These are phyloP conservation scores for Hyles vespertilio DNA, from an alignment of 1,140 invertebrate species.

Conservation along the genomic window DNA sequence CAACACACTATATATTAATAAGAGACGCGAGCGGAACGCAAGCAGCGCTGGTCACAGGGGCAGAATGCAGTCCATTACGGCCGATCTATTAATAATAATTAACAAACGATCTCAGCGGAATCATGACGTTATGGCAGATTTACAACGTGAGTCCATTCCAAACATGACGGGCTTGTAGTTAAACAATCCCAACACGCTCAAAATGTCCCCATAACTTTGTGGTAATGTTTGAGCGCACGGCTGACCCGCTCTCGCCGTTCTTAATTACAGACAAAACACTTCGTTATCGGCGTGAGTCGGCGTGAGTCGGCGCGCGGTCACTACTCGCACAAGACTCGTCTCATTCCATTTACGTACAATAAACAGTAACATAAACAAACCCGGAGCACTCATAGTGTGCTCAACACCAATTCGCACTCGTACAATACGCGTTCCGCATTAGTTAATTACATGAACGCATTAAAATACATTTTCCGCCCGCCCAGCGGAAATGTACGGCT, in stretches of 20 bases:
- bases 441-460: too few species aligned
- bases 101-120: conserved; percentile 28
- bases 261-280: conserved; percentile 69
- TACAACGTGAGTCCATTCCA: conserved; percentile 31
- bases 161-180: conserved; percentile 42
- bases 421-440: conserved; percentile 9
- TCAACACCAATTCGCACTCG: conserved; percentile 39
- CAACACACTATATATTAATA: conserved; percentile 10
- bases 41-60: background rate
- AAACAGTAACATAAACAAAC: conserved; percentile 61
- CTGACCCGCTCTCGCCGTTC: conserved; percentile 49
- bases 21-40: conserved; percentile 3
- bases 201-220: conserved; percentile 52
- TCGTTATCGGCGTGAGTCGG: conserved; percentile 44
- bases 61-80: conserved; percentile 17
- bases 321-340: conserved; percentile 36
- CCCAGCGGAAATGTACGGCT: conserved; percentile 6
- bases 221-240: conserved; percentile 36
- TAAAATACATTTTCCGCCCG: conserved; percentile 21
- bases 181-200: conserved; percentile 40
- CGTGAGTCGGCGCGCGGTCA: too few species aligned
- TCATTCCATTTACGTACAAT: conserved; percentile 57
- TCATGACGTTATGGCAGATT: conserved; percentile 32
- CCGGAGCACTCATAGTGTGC: conserved; percentile 25
- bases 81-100: conserved; percentile 29